Evolutionary conservation across 2,797 vertebrate genomes (phyloP).

Genomic region (Sebastes itinus): DNA sequence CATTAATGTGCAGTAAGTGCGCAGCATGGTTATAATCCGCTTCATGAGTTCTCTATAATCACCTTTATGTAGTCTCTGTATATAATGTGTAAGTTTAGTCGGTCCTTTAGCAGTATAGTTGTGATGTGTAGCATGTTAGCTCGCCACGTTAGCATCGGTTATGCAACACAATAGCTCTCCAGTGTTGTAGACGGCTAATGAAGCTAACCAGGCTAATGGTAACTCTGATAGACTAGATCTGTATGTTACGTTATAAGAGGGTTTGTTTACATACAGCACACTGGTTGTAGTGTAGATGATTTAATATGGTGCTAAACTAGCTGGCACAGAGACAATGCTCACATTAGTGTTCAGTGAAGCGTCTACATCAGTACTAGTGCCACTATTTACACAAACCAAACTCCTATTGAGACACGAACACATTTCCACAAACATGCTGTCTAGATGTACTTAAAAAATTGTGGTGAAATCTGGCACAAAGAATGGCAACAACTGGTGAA

Average conservation of each 20-base stretch:
- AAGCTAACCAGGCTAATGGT: slow-evolving; percentile 15
- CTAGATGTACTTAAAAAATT: not conserved
- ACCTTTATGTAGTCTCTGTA: rapidly evolving
- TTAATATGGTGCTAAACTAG: no score
- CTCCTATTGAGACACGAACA: rapidly evolving
- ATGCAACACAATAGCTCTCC: slow-evolving; percentile 67
- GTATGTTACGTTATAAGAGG: not conserved
- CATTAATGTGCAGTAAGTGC: rapidly evolving
- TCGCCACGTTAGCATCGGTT: slow-evolving; percentile 58
- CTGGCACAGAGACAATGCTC: no score
- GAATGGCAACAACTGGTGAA: slow-evolving; percentile 8
- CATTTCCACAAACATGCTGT: no score
- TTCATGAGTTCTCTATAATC: rapidly evolving
- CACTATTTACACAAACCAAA: no score
- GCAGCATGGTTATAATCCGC: rapidly evolving
- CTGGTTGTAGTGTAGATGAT: no score
- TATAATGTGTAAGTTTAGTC: rapidly evolving
- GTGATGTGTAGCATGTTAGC: not conserved
- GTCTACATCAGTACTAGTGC: rapidly evolving
- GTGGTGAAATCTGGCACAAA: not conserved
- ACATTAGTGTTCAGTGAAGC: no score
- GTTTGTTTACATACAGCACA: rapidly evolving
- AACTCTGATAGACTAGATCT: not conserved
- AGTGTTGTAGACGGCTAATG: not conserved
- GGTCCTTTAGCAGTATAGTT: rapidly evolving